A percentile compares a stretch with the other conserved stretches of the same genome.
phyloP scores from a whole-genome alignment of 2,888 invertebrate species.

The Sesia bembeciformis region DNA sequence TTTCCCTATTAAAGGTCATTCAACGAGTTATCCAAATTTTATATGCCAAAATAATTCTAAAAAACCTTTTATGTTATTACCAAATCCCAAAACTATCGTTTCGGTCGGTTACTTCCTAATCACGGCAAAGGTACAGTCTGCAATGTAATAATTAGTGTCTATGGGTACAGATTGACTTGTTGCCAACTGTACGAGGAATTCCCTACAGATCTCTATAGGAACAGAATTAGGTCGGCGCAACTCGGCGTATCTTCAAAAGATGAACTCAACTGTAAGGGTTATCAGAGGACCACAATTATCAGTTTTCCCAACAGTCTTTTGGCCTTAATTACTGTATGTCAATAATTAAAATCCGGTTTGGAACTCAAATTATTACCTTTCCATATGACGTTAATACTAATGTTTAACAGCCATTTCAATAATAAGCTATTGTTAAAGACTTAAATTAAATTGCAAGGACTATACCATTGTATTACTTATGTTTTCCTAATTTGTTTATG shows the following conservation, averaged over 20 bases:
- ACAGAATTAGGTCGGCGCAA: background rate
- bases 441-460: too few species aligned
- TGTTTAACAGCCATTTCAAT: too few species aligned
- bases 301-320: constrained; percentile 9
- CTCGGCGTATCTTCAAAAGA: constrained; percentile 12
- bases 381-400: background rate
- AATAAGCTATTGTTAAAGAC: too few species aligned
- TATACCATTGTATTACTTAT: too few species aligned
- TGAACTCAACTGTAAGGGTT: constrained; percentile 21
- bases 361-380: background rate
- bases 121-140: background rate
- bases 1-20: too few species aligned
- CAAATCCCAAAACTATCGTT: background rate
- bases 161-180: too few species aligned
- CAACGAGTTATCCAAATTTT: too few species aligned
- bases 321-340: constrained; percentile 8
- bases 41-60: too few species aligned
- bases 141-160: too few species aligned
- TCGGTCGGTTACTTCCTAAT: background rate
- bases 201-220: background rate
- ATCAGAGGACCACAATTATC: constrained; percentile 25
- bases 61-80: too few species aligned
- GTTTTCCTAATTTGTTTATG: too few species aligned
- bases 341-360: constrained; percentile 2
- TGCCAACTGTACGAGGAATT: background rate